phyloP scores from a whole-genome alignment of 1,140 invertebrate genomes.

The Phymorhynchus buccinoides region DNA sequence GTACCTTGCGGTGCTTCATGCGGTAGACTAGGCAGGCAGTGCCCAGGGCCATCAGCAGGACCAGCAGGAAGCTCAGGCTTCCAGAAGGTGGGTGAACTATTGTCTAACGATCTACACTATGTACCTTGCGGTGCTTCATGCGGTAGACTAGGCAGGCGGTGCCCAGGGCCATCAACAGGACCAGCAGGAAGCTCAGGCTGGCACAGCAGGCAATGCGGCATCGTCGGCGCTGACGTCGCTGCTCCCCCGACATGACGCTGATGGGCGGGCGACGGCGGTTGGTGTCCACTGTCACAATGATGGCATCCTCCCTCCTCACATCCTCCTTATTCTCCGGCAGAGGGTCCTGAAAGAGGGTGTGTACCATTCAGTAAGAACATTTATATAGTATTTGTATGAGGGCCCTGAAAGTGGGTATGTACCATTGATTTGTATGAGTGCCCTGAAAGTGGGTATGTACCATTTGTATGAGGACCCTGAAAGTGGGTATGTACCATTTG shows the following conservation, averaged over 20 bases:
- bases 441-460: too few species aligned
- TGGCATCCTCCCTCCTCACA: background rate
- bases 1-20: too few species aligned
- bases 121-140: conserved; percentile 31
- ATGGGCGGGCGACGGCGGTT: background rate
- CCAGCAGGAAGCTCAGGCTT: too few species aligned
- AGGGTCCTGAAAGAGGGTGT: conserved; percentile 8
- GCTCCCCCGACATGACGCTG: background rate
- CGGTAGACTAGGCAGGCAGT: too few species aligned
- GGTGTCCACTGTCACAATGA: background rate
- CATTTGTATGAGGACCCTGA: too few species aligned
- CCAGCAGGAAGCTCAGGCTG: conserved; percentile 21
- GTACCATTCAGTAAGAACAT: too few species aligned
- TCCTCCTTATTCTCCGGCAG: conserved; percentile 10
- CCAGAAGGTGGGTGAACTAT: too few species aligned
- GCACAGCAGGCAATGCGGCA: conserved; percentile 34
- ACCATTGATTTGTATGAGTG: too few species aligned
- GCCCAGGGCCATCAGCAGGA: too few species aligned
- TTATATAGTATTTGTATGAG: background rate
- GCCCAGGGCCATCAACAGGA: conserved; percentile 23
- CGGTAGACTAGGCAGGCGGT: conserved; percentile 33
- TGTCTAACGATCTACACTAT: too few species aligned
- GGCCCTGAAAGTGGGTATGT: too few species aligned
- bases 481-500: too few species aligned
- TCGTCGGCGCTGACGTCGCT: background rate